Evolutionary conservation across 2,888 invertebrate genomes (phyloP), one percentile per base, ranked within the genome.

Genomic region (Scaptomyza cyrtandrae): DNA sequence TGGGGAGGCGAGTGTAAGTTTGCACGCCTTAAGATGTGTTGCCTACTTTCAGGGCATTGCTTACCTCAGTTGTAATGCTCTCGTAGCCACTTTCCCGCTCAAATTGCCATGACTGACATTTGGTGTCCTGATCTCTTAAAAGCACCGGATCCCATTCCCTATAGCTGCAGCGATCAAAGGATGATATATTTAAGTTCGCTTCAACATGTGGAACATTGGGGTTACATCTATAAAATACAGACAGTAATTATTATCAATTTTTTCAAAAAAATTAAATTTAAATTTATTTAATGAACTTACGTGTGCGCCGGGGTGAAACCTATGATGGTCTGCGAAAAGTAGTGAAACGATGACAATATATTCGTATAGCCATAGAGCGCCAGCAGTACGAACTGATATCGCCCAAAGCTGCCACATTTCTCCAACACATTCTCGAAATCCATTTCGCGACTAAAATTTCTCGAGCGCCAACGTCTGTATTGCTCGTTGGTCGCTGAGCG

Each of bases 1-100:
- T 14, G 0, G 10, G 66, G 63, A 74, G 11, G 56, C 13, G 16
- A 85, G 61, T 81, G 76, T 82, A 33, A 39, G 11, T 29, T 2
- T 3, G 33, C 0, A 7, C 19, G 0, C 1, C 24, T 1, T 0
- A 1, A n/a, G 39, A 49, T 10, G 1, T 45, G 49, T 54, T 27
- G 71, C 55, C 50, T 79, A 74, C 66, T 82, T 86, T 71, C 49
- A 31, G 79, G 78, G 33, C 39, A 3, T 6, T 16, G 2, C 85
- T 86, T 90, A 95, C 95, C 92, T 95, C 93, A 53, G 95, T 93
- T 9, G 94, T 93, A 48, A 95, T 93, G 74, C 94, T 94, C 50
- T 93, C 90, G 74, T 93, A 94, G 31, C 92, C 93, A 78, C 92
- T 93, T 19, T 93, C 93, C 37, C 91, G 92, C 60, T 93, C 93